Conservation (phyloP, 1,140 invertebrate species). For the Drosophila repleta region DNA sequence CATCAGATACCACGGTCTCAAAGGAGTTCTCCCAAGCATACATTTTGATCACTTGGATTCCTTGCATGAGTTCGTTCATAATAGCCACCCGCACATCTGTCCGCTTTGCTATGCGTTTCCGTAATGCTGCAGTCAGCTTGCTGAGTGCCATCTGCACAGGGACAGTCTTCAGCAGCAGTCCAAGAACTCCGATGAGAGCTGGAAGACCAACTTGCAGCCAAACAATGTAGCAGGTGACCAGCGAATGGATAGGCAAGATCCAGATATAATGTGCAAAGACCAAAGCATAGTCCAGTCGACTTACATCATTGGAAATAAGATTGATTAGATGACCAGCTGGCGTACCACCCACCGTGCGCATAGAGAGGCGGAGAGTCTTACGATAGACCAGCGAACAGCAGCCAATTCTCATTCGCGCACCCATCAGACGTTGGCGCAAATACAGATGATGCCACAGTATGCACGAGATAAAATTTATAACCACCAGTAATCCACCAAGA, state of each 20-base stretch:
- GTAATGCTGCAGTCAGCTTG: conserved; percentile 84
- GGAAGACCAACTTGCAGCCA: conserved; percentile 88
- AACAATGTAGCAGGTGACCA: conserved; percentile 87
- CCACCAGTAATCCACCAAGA: conserved; percentile 66
- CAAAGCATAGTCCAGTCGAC: conserved; percentile 87
- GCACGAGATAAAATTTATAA: conserved; percentile 70
- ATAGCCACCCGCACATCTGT: conserved; percentile 90
- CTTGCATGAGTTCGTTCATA: conserved; percentile 91
- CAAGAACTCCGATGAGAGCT: conserved; percentile 88
- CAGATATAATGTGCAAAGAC: conserved; percentile 87
- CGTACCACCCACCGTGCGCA: conserved; percentile 88
- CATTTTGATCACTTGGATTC: conserved; percentile 92
- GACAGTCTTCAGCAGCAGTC: conserved; percentile 86
- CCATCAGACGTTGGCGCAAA: conserved; percentile 79
- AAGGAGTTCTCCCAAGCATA: conserved; percentile 91
- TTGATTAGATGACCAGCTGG: conserved; percentile 93
- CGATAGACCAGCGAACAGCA: conserved; percentile 86
- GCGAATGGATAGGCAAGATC: conserved; percentile 88
- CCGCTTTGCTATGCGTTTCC: conserved; percentile 85
- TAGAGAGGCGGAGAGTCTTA: conserved; percentile 87
- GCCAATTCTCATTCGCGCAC: conserved; percentile 85
- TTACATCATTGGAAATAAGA: conserved; percentile 92
- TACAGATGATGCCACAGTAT: conserved; percentile 83
- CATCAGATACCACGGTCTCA: conserved; percentile 85
- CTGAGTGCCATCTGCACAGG: conserved; percentile 88